A percentile compares a stretch with the other conserved stretches of the same genome.
These are phyloP conservation scores for Nettapus auritus DNA, from an alignment of 2,113 vertebrate genomes.

Conservation along the genomic window DNA sequence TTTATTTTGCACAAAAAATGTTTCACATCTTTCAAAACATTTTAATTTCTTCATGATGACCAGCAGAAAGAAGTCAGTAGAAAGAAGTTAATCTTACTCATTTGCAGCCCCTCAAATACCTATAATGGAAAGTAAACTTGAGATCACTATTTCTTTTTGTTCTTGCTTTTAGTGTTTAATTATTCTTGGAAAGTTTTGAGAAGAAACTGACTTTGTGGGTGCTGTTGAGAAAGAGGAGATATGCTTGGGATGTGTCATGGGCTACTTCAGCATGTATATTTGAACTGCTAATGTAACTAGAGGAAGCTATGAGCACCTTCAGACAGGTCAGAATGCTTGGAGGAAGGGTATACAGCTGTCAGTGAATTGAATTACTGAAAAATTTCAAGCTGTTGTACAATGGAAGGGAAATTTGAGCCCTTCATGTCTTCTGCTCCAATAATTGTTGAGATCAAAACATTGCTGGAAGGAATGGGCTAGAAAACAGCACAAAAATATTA, in stretches of 20 bases:
- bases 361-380: background rate
- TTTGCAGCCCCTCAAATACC: background rate
- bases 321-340: background rate
- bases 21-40: background rate
- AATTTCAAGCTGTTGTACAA: background rate
- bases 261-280: background rate
- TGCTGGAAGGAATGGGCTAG: background rate
- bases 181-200: background rate
- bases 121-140: background rate
- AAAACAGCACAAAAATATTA: background rate
- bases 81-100: background rate
- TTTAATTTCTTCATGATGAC: background rate
- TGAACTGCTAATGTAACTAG: background rate
- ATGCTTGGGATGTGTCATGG: background rate
- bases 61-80: background rate
- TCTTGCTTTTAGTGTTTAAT: background rate
- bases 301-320: background rate
- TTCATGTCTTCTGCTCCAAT: background rate
- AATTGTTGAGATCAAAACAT: background rate
- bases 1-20: background rate
- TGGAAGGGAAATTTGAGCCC: background rate
- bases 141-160: background rate
- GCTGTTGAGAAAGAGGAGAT: background rate
- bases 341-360: background rate
- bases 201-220: accelerated